Conservation (phyloP, 2,888 invertebrate genomes). For the Sympetrum striolatum region DNA sequence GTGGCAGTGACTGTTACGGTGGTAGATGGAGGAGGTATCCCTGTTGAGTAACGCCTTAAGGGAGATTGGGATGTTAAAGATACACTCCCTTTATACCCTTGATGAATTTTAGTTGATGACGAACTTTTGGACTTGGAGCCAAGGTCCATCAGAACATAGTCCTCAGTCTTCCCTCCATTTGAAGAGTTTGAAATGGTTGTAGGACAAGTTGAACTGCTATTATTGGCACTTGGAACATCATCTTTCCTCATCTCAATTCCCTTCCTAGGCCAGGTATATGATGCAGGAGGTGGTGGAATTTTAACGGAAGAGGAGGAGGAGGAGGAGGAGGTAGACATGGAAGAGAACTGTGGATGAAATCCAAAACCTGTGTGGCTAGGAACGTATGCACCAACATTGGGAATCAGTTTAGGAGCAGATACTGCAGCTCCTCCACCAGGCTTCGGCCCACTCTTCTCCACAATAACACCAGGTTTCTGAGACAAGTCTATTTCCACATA, state of each 20-base stretch:
- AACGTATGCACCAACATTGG: constrained; percentile 1
- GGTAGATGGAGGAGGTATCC: background rate
- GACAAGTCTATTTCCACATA: constrained; percentile 15
- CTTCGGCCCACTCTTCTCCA: background rate
- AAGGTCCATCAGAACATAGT: constrained; percentile 12
- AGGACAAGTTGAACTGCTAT: background rate
- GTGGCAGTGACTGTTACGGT: constrained; percentile 22
- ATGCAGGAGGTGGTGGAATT: background rate
- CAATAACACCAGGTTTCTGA: background rate
- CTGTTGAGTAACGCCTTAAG: background rate
- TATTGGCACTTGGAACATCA: background rate
- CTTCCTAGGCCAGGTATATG: constrained; percentile 21
- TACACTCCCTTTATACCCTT: background rate
- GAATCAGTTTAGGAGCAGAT: background rate
- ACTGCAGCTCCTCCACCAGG: background rate
- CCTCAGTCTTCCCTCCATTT: background rate
- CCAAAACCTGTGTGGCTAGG: constrained; percentile 24
- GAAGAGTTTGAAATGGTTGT: background rate
- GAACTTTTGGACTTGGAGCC: background rate
- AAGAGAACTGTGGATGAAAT: constrained; percentile 6
- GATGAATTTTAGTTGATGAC: background rate
- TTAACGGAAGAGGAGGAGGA: background rate
- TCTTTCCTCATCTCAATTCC: background rate
- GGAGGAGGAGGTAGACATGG: background rate
- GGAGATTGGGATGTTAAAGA: background rate